Evolutionary conservation across 1,140 invertebrate genomes (phyloP).

Genomic region (Cydia pomonella): DNA sequence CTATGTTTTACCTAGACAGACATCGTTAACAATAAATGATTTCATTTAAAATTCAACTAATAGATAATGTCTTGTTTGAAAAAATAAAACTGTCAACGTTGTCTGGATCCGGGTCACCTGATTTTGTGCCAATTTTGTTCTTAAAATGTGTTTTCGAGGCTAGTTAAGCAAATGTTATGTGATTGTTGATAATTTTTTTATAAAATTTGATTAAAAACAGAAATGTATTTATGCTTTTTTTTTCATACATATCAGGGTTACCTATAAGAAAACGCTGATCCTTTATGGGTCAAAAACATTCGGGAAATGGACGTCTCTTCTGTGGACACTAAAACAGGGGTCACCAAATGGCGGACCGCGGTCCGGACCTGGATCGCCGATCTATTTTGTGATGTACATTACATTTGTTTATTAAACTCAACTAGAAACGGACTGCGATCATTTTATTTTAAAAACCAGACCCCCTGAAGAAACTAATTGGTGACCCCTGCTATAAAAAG

Average conservation of each 20-base stretch:
- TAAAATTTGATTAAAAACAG: not conserved
- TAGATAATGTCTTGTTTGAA: not conserved
- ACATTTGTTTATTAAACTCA: too few species aligned
- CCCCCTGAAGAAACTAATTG: too few species aligned
- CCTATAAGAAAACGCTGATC: not conserved
- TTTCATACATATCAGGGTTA: not conserved
- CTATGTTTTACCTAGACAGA: not conserved
- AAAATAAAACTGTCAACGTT: not conserved
- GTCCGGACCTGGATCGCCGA: too few species aligned
- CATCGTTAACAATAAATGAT: not conserved
- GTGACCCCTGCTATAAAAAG: too few species aligned
- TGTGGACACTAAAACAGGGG: too few species aligned
- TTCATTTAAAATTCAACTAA: not conserved
- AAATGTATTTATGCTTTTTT: not conserved
- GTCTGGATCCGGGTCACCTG: not conserved
- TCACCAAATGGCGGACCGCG: too few species aligned
- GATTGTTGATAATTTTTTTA: slow-evolving; percentile 11
- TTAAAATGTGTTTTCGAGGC: not conserved
- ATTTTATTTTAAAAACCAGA: too few species aligned
- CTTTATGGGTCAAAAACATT: too few species aligned
- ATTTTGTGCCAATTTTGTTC: slow-evolving; percentile 9
- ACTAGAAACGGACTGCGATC: too few species aligned
- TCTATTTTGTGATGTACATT: too few species aligned
- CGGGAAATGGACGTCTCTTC: too few species aligned
- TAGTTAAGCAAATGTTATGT: not conserved